Evolutionary conservation across 2,113 vertebrate genomes (phyloP).

Genomic region (Actenoides hombroni): DNA sequence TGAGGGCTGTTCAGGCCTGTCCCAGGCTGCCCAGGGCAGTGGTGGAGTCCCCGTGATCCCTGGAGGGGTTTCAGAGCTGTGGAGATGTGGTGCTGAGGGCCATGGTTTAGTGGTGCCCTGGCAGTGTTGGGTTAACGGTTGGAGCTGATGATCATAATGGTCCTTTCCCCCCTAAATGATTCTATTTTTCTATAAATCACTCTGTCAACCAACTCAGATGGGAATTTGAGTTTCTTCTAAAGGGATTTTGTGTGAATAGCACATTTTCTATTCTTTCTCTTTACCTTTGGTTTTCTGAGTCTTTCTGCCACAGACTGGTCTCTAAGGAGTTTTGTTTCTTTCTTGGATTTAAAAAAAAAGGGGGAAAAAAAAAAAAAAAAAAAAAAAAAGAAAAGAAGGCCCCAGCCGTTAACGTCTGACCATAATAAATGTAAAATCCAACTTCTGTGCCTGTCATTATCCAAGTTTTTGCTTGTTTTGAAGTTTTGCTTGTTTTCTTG

Average conservation of each 20-base stretch:
- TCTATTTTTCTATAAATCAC: not conserved
- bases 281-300: not conserved
- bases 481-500: not conserved
- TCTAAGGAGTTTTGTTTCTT: not conserved
- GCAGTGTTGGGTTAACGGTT: not conserved
- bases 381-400: not conserved
- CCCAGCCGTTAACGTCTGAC: not conserved
- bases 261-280: not conserved
- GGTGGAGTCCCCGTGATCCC: fast-evolving
- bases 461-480: fast-evolving
- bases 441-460: not conserved
- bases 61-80: fast-evolving
- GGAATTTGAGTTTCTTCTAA: not conserved
- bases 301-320: not conserved
- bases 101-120: fast-evolving
- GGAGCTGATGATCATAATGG: not conserved
- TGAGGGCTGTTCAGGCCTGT: fast-evolving
- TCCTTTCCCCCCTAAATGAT: not conserved
- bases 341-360: no score
- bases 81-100: no score
- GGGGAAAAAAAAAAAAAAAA: no score
- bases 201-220: not conserved
- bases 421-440: not conserved
- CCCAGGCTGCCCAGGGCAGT: not conserved
- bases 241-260: not conserved